Evolutionary conservation across 2,888 invertebrate species (phyloP), one percentile per base, ranked within the genome.

Genomic region (Eretmocerus hayati): DNA sequence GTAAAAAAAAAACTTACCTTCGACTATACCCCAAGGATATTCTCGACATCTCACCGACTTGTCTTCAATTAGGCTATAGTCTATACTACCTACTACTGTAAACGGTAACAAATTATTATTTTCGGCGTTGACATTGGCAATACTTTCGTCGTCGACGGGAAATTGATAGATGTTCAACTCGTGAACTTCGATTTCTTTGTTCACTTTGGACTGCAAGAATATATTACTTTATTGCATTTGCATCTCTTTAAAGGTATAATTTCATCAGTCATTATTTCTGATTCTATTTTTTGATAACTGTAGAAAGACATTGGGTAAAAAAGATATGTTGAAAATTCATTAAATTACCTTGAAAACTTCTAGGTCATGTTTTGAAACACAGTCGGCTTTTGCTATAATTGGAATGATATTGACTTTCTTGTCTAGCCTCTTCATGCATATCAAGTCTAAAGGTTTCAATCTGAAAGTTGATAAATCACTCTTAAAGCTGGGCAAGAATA

Each of bases 21-120:
- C 96, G 48, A 94, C 99, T 1, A 94, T 94, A 48, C 93, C 99
- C 96, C 96, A 97, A 0, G 96, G 97, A 76, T 99, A 99, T 74
- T 96, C 95, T 9, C 99, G 75, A 0, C 96, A 96, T 45, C 97
- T 80, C 61, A 92, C 88, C 73, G 90, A 87, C 77, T 97, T 96
- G 74, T 94, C 96, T 41, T 93, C 96, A 11, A 26, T 51, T 96
- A 84, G 64, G 92, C 85, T 38, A 94, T 9, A 26, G 11, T 26
- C 26, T 26, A 11, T 26, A 26, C 26, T 26, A 11, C 8, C 26
- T 26, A 26, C 26, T 26, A 26, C 11, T 9, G 26, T 11, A 6
- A 26, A 9, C 6, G 26, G 26, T 26, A 26, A 6, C 8, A 9
- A 26, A 26, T 6, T 26, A 26, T 26, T 26, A 6, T 9, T 26